Evolutionary conservation across 2,113 vertebrate genomes (phyloP).

Genomic region (Corythoichthys intestinalis): DNA sequence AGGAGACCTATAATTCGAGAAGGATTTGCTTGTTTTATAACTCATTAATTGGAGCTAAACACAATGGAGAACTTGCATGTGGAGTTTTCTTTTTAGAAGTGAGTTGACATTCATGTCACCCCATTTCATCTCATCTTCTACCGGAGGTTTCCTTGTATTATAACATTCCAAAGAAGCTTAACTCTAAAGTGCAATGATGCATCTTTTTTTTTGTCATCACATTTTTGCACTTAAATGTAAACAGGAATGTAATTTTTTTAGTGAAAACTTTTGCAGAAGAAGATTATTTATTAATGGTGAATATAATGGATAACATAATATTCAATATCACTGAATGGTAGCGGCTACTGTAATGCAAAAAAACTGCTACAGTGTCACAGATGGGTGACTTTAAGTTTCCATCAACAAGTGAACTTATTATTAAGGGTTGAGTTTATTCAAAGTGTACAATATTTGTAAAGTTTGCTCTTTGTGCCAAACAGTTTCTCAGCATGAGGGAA

Average conservation of each 20-base stretch:
- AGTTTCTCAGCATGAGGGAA: not conserved
- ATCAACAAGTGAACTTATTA: not conserved
- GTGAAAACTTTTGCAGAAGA: conserved; percentile 19
- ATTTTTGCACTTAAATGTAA: conserved; percentile 11
- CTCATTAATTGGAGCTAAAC: not conserved
- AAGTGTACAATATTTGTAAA: conserved; percentile 3
- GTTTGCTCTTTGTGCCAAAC: conserved; percentile 14
- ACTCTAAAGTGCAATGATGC: conserved; percentile 8
- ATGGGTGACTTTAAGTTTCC: not conserved
- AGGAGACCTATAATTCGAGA: conserved; percentile 4
- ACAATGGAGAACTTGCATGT: not conserved
- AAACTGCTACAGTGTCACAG: not conserved
- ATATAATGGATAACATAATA: not conserved
- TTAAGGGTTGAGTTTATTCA: not conserved
- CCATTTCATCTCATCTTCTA: conserved; percentile 10
- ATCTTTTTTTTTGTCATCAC: conserved; percentile 23
- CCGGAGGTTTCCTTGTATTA: conserved; percentile 4
- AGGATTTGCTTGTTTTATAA: not conserved
- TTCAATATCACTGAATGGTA: conserved; percentile 10
- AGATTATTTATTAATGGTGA: conserved; percentile 43
- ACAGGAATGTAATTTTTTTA: conserved; percentile 19
- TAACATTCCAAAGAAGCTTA: conserved; percentile 2
- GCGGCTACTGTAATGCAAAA: not conserved
- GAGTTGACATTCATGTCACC: conserved; percentile 48
- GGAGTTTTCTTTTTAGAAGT: conserved; percentile 16